A percentile compares a stretch with the other conserved stretches of the same genome.
Evolutionary conservation across 1,140 invertebrate genomes (phyloP).

Genomic region (Sitodiplosis mosellana): DNA sequence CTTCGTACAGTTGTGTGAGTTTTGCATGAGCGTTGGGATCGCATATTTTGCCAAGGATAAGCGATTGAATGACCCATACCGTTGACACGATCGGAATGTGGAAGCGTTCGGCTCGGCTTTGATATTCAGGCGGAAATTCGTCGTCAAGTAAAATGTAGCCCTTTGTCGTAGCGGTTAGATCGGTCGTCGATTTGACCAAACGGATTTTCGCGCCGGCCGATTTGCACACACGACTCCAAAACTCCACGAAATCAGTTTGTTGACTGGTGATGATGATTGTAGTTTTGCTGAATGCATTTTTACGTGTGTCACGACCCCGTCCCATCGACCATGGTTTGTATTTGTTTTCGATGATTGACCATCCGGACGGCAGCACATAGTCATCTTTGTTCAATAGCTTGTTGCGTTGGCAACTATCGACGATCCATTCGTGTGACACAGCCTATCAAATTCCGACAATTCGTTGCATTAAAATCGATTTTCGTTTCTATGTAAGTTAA

Average conservation of each 20-base stretch:
- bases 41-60: slow-evolving; percentile 33
- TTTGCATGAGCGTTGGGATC: slow-evolving; percentile 14
- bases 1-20: slow-evolving; percentile 5
- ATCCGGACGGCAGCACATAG: slow-evolving; percentile 30
- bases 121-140: slow-evolving; percentile 32
- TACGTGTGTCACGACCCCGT: slow-evolving; percentile 5
- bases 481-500: not conserved
- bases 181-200: slow-evolving; percentile 25
- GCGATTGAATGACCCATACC: slow-evolving; percentile 35
- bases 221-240: slow-evolving; percentile 36
- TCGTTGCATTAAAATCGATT: no score
- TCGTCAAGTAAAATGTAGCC: slow-evolving; percentile 30
- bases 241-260: slow-evolving; percentile 28
- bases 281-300: slow-evolving; percentile 31
- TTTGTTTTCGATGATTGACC: slow-evolving; percentile 26
- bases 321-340: slow-evolving; percentile 27
- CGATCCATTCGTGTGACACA: slow-evolving; percentile 36
- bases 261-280: slow-evolving; percentile 29
- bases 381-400: slow-evolving; percentile 22
- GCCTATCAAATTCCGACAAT: slow-evolving; percentile 9
- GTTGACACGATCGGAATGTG: slow-evolving; percentile 35
- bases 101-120: slow-evolving; percentile 29
- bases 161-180: slow-evolving; percentile 27
- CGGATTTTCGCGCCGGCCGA: slow-evolving; percentile 33
- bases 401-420: slow-evolving; percentile 27